These are phyloP conservation scores for Paratrypauchen microcephalus DNA, from an alignment of 2,797 vertebrate species.

Conservation along the genomic window DNA sequence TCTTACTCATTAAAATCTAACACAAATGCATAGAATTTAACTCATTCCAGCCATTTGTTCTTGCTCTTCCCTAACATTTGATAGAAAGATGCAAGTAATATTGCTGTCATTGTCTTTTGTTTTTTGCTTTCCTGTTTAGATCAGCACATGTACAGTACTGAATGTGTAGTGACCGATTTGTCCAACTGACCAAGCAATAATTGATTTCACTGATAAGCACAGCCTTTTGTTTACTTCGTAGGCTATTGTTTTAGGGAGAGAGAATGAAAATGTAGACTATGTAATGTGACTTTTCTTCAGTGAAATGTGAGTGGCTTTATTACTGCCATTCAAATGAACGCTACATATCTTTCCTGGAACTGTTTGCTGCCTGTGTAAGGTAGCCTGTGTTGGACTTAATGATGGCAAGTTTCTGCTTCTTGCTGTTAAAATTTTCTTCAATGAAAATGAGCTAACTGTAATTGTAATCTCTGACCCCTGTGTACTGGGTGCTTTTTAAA, in stretches of 20 bases:
- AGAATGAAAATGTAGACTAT: conserved; percentile 9
- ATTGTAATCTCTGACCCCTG: conserved; percentile 35
- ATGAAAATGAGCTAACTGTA: conserved; percentile 32
- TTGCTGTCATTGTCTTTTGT: background rate
- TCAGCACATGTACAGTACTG: conserved; percentile 38
- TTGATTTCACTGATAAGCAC: conserved; percentile 58
- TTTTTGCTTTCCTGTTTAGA: conserved; percentile 1
- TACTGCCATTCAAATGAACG: conserved; percentile 29
- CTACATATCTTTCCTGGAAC: conserved; percentile 11
- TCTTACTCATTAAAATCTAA: background rate
- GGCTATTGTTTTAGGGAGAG: conserved; percentile 23
- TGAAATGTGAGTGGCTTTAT: conserved; percentile 25
- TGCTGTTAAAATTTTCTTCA: conserved; percentile 25
- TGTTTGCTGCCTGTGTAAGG: conserved; percentile 18
- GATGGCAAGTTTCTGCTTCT: conserved; percentile 13
- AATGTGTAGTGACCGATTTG: conserved; percentile 48
- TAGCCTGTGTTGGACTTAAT: conserved; percentile 21
- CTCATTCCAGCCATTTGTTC: background rate
- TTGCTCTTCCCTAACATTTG: background rate
- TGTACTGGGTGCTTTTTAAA: conserved; percentile 43
- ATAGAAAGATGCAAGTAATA: background rate
- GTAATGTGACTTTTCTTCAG: conserved; percentile 19
- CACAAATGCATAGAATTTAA: background rate
- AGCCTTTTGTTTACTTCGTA: conserved; percentile 46
- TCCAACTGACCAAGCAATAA: conserved; percentile 56